A percentile compares a stretch with the other conserved stretches of the same genome.
Evolutionary conservation across 64 coral and sea anemone genomes (phyloP).

Genomic region (Anthopleura sola): DNA sequence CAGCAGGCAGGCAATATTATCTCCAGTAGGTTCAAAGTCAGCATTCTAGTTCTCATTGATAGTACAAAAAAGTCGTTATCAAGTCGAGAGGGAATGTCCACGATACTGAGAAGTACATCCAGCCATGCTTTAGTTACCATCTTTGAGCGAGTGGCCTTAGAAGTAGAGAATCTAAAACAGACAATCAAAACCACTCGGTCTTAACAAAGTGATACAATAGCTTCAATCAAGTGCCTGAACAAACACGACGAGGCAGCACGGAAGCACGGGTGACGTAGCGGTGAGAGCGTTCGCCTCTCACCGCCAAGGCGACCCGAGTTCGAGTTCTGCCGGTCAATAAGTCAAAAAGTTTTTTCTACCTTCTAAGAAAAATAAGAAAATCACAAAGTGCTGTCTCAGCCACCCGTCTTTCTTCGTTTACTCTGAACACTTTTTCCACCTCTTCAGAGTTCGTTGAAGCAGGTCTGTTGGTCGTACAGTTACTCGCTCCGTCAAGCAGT

Average conservation of each 20-base stretch:
- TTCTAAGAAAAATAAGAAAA: conserved; percentile 69
- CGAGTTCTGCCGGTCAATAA: too few relatives aligned
- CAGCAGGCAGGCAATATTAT: conserved; percentile 63
- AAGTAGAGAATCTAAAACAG: conserved; percentile 18
- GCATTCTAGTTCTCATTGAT: conserved; percentile 63
- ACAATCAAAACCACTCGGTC: not conserved
- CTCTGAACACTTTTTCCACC: conserved; percentile 16
- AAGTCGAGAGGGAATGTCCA: conserved; percentile 30
- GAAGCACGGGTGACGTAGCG: too few relatives aligned
- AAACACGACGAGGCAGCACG: too few relatives aligned
- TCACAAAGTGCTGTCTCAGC: conserved; percentile 79
- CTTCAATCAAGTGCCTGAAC: too few relatives aligned
- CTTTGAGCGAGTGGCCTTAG: conserved; percentile 24
- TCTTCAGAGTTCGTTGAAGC: not conserved
- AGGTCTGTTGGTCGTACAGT: not conserved
- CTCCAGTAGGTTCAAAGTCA: conserved; percentile 66
- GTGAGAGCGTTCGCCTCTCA: too few relatives aligned
- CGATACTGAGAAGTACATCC: conserved; percentile 49
- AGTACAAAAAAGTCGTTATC: conserved; percentile 40
- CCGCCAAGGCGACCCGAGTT: too few relatives aligned
- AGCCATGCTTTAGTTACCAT: conserved; percentile 72
- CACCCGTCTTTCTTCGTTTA: conserved; percentile 47
- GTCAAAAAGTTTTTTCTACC: too few relatives aligned
- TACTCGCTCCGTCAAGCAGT: conserved; percentile 35
- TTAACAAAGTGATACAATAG: not conserved